Evolutionary conservation across 1,140 invertebrate species (phyloP).

Genomic region (Sinella curviseta): DNA sequence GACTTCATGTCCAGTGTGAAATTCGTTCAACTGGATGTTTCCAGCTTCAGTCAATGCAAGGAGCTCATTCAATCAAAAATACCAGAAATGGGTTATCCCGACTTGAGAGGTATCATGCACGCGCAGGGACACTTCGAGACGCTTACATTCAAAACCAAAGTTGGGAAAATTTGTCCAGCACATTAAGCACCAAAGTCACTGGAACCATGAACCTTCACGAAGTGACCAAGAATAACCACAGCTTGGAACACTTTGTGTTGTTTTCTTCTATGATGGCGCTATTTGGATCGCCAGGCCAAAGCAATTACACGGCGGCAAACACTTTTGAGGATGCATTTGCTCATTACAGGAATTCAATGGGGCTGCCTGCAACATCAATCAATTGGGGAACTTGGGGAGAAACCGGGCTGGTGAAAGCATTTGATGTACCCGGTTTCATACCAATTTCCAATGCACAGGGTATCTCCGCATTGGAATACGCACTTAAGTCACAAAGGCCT

Average conservation of each 20-base stretch:
- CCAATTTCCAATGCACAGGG: background rate
- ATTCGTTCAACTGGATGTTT: background rate
- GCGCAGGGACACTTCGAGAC: background rate
- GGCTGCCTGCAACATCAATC: background rate
- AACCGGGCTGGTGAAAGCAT: background rate
- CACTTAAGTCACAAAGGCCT: background rate
- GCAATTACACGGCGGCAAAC: background rate
- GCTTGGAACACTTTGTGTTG: slow-evolving; percentile 5
- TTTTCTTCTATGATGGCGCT: background rate
- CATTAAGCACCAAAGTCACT: background rate
- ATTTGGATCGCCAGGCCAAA: background rate
- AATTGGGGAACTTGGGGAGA: background rate
- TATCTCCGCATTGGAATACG: background rate
- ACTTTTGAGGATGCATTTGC: background rate
- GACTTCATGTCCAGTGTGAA: background rate
- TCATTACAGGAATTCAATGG: background rate
- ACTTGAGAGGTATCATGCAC: background rate
- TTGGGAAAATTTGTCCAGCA: background rate
- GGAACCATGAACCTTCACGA: slow-evolving; percentile 9
- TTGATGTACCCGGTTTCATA: background rate
- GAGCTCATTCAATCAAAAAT: background rate
- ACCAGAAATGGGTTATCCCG: background rate
- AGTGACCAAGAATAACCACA: background rate
- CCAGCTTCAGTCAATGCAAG: background rate
- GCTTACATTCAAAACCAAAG: background rate